Base-by-base conservation (phyloP, 2,113 vertebrate species). In the Spilogale gracilis region DNA sequence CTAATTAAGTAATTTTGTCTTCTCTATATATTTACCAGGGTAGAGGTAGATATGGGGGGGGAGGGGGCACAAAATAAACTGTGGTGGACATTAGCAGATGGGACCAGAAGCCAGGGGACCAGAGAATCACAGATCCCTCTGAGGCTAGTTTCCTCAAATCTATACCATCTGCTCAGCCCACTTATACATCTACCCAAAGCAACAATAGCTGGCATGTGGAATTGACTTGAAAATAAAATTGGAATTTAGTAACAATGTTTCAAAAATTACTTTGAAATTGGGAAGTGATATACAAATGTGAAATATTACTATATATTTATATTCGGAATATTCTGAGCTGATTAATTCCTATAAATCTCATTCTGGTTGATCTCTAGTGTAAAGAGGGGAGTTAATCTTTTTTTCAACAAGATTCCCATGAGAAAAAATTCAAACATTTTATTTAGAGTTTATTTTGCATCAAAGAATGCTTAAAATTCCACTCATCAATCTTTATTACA, bases 381-480 rank as follows among this genome's bases (percentile, higher is more conserved):
- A 87, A 84, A 10, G 65, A 67, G 27, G 23, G 9, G 23, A 30
- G 20, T 92, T 87, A 25, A 32, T 45, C 16, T 73, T 4, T 27
- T 95, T 97, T 63, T 30, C 10, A 58, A 16, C 21, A 71, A 89
- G n/a, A 86, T 14, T 48, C 79, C 74, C 48, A 87, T 16, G 58
- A 85, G 20, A 48, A 63, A 80, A 91, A 85, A 91, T 52, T 58
- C 38, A 86, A 54, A 88, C 50, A 69, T 76, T 91, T 95, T 79
- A 90, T 60, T 88, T 91, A 61, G n/a, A 67, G 7, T 54, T 89
- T 69, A 86, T 76, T 80, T 83, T 63, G 54, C 56, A 48, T 83
- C 67, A 92, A 89, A 74, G n/a, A 96, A 79, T 74, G 58, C 45
- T 91, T 78, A 79, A 76, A 76, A 81, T 83, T 76, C 27, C 21